These are phyloP conservation scores for Myotis myotis DNA, from an alignment of 2,797 vertebrate genomes.

Conservation along the genomic window DNA sequence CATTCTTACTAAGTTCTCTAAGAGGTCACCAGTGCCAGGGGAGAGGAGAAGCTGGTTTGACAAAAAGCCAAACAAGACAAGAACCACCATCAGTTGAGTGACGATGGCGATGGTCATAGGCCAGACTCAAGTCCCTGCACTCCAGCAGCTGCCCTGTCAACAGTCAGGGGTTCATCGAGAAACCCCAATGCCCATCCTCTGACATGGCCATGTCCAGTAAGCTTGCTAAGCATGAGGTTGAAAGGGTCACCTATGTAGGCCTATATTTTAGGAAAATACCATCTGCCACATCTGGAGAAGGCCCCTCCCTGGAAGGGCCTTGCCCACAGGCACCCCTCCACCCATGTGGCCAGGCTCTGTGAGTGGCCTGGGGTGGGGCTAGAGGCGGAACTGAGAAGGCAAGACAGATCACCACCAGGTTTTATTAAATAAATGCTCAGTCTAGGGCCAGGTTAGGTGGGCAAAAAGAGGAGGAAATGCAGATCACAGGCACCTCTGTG, in stretches of 20 bases:
- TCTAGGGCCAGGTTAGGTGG: conserved; percentile 62
- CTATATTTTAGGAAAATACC: not conserved
- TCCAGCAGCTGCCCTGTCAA: not conserved
- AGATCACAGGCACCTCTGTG: not conserved
- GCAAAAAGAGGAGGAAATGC: conserved; percentile 7
- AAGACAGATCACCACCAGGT: conserved; percentile 58
- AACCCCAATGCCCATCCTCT: conserved; percentile 53
- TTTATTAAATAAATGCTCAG: conserved; percentile 78
- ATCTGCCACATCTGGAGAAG: not conserved
- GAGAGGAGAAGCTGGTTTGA: not conserved
- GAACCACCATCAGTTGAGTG: conserved; percentile 33
- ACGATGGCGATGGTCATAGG: conserved; percentile 4
- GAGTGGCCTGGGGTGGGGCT: not conserved
- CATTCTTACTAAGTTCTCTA: not conserved
- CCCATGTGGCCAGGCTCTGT: accelerated
- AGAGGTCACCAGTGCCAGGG: not conserved
- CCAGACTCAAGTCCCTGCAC: not conserved
- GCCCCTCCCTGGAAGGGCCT: not conserved
- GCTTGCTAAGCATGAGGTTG: not conserved
- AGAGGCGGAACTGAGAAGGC: not conserved
- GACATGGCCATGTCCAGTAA: not conserved
- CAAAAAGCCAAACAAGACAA: conserved; percentile 55
- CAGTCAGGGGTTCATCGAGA: not conserved
- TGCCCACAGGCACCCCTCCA: not conserved
- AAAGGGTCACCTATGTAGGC: not conserved